Evolutionary conservation across 35 echinoderm and acorn worm species (phyloP).

Genomic region (Eucidaris tribuloides): DNA sequence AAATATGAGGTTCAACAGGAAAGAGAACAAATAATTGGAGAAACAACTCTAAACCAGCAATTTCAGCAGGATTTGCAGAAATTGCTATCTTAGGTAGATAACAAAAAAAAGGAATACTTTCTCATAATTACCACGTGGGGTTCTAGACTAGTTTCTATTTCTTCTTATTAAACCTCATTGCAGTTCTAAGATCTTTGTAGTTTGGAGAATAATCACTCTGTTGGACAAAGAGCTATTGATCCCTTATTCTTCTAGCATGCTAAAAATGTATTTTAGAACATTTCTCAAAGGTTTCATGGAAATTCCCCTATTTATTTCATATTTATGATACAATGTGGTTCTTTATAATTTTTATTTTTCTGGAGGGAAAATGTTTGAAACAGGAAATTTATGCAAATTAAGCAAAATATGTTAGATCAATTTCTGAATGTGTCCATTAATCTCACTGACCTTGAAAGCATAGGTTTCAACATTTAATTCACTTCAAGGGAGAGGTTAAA

Average conservation of each 20-base stretch:
- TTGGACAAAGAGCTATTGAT: not conserved
- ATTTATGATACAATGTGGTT: not conserved
- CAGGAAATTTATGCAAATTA: not conserved
- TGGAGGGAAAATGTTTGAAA: not conserved
- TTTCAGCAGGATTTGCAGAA: too few relatives aligned
- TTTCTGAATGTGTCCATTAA: not conserved
- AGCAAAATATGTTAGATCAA: not conserved
- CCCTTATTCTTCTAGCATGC: too few relatives aligned
- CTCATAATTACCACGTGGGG: too few relatives aligned
- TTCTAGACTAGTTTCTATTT: too few relatives aligned
- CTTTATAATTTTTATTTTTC: not conserved
- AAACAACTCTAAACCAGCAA: too few relatives aligned
- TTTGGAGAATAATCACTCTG: too few relatives aligned
- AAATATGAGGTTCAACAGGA: too few relatives aligned
- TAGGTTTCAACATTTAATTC: not conserved
- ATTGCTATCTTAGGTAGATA: too few relatives aligned
- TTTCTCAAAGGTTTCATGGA: not conserved
- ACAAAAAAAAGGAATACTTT: too few relatives aligned
- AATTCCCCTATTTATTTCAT: not conserved
- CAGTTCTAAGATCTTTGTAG: too few relatives aligned
- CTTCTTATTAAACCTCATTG: too few relatives aligned
- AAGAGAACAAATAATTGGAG: too few relatives aligned
- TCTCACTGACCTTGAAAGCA: not conserved
- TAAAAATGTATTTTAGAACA: not conserved
- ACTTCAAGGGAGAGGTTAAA: not conserved